Conservation (phyloP, 92 coral and sea anemone species). For the Blastomussa wellsi region DNA sequence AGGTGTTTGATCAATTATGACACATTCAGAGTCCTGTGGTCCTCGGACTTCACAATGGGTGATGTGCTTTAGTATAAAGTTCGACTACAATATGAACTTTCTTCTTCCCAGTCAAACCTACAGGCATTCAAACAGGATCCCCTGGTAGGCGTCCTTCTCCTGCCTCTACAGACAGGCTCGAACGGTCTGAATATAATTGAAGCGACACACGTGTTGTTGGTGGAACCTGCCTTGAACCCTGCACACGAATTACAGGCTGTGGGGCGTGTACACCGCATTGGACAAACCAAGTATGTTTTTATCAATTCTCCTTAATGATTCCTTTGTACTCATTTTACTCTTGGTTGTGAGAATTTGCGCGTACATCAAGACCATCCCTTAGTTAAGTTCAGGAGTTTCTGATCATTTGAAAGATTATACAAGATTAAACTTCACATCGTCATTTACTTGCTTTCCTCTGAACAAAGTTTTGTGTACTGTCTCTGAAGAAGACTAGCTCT, state of each 20-base stretch:
- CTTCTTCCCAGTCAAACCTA: conserved; percentile 61
- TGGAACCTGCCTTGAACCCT: conserved; percentile 96
- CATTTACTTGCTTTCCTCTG: too few relatives aligned
- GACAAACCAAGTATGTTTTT: conserved; percentile 87
- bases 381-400: background rate
- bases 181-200: conserved; percentile 93
- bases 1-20: too few relatives aligned
- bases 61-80: too few relatives aligned
- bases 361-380: background rate
- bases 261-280: conserved; percentile 98
- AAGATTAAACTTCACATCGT: too few relatives aligned
- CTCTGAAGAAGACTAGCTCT: too few relatives aligned
- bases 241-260: conserved; percentile 96
- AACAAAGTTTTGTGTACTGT: too few relatives aligned
- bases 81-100: background rate
- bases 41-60: too few relatives aligned
- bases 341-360: background rate
- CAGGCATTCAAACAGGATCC: conserved; percentile 85
- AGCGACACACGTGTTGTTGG: conserved; percentile 94
- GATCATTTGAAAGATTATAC: background rate
- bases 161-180: conserved; percentile 93
- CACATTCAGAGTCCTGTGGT: too few relatives aligned
- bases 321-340: background rate
- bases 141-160: conserved; percentile 60
- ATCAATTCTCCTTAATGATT: background rate